phyloP scores from a whole-genome alignment of 2,888 invertebrate genomes.

The Oligia latruncula region DNA sequence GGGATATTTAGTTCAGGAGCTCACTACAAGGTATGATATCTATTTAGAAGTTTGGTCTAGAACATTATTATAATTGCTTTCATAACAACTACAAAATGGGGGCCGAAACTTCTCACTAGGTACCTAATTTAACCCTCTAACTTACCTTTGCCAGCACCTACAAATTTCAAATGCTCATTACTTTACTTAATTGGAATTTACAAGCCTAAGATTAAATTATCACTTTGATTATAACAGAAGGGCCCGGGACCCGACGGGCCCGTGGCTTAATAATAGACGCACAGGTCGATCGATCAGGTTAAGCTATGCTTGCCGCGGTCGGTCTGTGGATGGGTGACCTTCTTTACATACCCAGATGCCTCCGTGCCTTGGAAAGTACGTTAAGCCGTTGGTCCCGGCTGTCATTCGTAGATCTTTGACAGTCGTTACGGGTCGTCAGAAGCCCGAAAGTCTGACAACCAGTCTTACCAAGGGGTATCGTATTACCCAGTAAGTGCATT shows the following conservation, averaged over 20 bases:
- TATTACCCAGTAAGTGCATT: no score
- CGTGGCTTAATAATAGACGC: no score
- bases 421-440: no score
- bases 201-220: conserved; percentile 39
- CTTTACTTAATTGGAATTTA: conserved; percentile 57
- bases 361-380: no score
- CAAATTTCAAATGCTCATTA: conserved; percentile 51
- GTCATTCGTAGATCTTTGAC: no score
- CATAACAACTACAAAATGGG: conserved; percentile 55
- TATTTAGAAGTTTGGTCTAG: conserved; percentile 45
- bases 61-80: conserved; percentile 60
- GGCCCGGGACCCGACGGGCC: background rate
- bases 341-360: no score
- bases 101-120: conserved; percentile 38
- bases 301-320: no score
- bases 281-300: no score
- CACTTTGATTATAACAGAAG: conserved; percentile 26
- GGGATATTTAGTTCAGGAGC: conserved; percentile 37
- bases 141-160: conserved; percentile 43
- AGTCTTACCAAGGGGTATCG: no score
- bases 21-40: conserved; percentile 33
- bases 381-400: no score
- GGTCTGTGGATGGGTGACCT: no score
- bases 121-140: conserved; percentile 54
- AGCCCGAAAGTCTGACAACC: no score